These are phyloP conservation scores for Micoletzkya japonica DNA, from an alignment of 2,888 invertebrate species.

Conservation along the genomic window DNA sequence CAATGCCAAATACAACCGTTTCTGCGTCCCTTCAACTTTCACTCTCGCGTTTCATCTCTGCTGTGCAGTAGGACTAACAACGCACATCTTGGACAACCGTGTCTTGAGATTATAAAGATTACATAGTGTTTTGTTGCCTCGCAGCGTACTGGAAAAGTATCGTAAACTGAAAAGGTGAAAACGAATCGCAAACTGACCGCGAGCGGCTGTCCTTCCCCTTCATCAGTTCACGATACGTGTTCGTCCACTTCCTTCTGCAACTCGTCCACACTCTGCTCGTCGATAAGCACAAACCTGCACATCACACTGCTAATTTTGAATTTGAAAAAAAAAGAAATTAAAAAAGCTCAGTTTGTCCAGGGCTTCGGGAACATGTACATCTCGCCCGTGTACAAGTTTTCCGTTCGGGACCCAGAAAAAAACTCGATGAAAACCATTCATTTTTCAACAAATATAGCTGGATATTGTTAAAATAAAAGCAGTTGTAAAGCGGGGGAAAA, in stretches of 20 bases:
- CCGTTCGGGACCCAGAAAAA: neutral
- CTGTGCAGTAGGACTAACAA: too few species aligned
- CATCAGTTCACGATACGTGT: constrained; percentile 4
- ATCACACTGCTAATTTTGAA: neutral
- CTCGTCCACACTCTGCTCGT: constrained; percentile 78
- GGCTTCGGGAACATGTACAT: constrained; percentile 89
- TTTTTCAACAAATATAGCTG: neutral
- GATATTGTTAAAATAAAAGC: neutral
- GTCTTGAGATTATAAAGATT: too few species aligned
- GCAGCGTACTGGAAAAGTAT: too few species aligned
- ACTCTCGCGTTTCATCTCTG: too few species aligned
- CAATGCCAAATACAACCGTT: too few species aligned
- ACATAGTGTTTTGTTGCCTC: too few species aligned
- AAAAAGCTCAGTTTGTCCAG: constrained; percentile 9
- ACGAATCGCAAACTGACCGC: too few species aligned
- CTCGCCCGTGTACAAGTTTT: constrained; percentile 82
- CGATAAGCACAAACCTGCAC: constrained; percentile 78
- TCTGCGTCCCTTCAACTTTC: too few species aligned
- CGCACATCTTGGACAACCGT: too few species aligned
- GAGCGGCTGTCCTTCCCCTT: too few species aligned
- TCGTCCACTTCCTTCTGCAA: constrained; percentile 74
- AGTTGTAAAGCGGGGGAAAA: neutral
- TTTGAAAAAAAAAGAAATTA: neutral
- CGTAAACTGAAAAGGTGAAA: too few species aligned
- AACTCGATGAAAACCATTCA: neutral